Percentiles rank a stretch among this genome's conserved stretches.
These are phyloP conservation scores for Teleopsis dalmanni DNA, from an alignment of 1,140 invertebrate genomes.

Conservation along the genomic window DNA sequence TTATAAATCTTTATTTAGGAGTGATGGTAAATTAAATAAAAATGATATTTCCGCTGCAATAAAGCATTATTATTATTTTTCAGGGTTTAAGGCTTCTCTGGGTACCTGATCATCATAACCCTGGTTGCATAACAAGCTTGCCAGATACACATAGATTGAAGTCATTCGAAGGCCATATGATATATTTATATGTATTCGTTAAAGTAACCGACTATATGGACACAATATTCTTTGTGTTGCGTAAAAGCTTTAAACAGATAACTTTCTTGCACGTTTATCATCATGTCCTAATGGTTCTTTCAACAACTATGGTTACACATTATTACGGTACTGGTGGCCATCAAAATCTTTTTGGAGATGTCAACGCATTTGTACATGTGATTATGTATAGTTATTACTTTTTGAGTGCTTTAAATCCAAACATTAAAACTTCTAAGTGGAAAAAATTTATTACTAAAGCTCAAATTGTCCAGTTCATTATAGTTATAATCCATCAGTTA, in stretches of 20 bases:
- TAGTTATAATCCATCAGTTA: neutral
- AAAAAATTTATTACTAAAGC: constrained; percentile 71
- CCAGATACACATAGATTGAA: neutral
- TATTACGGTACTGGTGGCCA: constrained; percentile 52
- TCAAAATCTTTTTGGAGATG: constrained; percentile 55
- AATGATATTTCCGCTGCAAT: neutral
- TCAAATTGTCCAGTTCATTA: constrained; percentile 51
- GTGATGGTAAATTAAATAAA: neutral
- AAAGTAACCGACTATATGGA: constrained; percentile 51
- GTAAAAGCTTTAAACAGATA: constrained; percentile 70
- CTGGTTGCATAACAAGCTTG: neutral
- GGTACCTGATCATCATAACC: neutral
- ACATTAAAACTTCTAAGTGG: constrained; percentile 67
- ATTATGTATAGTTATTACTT: constrained; percentile 74
- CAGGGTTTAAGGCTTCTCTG: neutral
- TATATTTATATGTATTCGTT: neutral
- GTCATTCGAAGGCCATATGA: neutral
- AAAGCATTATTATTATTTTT: neutral
- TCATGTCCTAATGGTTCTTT: constrained; percentile 50
- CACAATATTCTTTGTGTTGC: constrained; percentile 62
- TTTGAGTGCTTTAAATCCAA: constrained; percentile 53
- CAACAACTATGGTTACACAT: constrained; percentile 2
- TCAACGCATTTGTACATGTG: constrained; percentile 70
- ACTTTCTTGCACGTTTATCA: constrained; percentile 75
- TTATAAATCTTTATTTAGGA: neutral